Evolutionary conservation across 1,140 invertebrate species (phyloP).

Genomic region (Drosophila obscura): DNA sequence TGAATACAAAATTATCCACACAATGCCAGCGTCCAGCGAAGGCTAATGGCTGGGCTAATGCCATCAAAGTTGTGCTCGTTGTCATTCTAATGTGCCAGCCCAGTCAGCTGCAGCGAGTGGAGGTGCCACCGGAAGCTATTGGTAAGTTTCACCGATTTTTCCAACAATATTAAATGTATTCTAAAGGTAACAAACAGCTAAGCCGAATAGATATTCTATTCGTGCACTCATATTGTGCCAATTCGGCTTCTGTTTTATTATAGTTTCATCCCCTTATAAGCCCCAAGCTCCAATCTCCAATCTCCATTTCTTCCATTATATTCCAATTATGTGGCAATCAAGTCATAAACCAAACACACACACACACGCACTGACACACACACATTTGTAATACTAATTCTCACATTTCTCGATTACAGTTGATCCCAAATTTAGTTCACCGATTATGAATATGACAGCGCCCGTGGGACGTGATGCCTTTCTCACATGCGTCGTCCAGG

Average conservation of each 20-base stretch:
- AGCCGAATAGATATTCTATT: background rate
- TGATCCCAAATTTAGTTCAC: slow-evolving; percentile 92
- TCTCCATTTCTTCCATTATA: slow-evolving; percentile 26
- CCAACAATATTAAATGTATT: too few relatives aligned
- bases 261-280: background rate
- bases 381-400: slow-evolving; percentile 35
- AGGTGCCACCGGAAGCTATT: slow-evolving; percentile 74
- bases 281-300: slow-evolving; percentile 7
- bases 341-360: slow-evolving; percentile 18
- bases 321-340: slow-evolving; percentile 48
- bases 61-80: slow-evolving; percentile 32
- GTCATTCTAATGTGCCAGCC: slow-evolving; percentile 67
- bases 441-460: slow-evolving; percentile 92
- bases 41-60: slow-evolving; percentile 5
- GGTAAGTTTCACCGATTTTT: slow-evolving; percentile 51
- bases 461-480: slow-evolving; percentile 93
- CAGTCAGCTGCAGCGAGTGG: slow-evolving; percentile 57
- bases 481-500: slow-evolving; percentile 92
- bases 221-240: background rate
- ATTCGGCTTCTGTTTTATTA: background rate
- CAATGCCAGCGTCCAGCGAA: slow-evolving; percentile 1
- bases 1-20: slow-evolving; percentile 25
- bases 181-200: background rate
- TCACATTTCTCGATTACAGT: slow-evolving; percentile 85
- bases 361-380: slow-evolving; percentile 1